Evolutionary conservation across 2,113 vertebrate genomes (phyloP).

Genomic region (Phalacrocorax brasilianus): DNA sequence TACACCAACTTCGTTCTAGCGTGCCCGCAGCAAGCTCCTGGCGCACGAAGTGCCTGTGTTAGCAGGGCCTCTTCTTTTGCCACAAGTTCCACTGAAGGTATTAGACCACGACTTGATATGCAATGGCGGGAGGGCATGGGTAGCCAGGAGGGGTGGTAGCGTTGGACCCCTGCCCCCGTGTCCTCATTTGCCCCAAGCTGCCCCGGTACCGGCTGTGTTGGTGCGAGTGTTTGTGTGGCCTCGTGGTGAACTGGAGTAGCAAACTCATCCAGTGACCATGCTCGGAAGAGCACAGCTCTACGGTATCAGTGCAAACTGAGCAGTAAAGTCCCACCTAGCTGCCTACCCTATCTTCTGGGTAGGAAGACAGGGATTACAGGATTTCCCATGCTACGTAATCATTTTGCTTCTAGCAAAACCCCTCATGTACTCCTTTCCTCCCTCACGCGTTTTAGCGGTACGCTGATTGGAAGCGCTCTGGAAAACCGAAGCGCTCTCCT

Average conservation of each 20-base stretch:
- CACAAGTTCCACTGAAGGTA: accelerated
- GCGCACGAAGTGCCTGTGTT: background rate
- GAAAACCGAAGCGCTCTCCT: background rate
- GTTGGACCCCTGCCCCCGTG: background rate
- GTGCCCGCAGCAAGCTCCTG: background rate
- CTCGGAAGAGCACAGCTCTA: background rate
- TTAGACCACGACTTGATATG: background rate
- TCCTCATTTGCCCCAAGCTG: background rate
- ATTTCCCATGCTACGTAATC: background rate
- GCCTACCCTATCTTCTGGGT: background rate
- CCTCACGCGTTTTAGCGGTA: background rate
- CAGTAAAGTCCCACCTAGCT: background rate
- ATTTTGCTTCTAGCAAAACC: background rate
- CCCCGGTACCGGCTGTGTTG: background rate
- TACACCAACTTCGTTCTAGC: accelerated
- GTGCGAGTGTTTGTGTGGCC: background rate
- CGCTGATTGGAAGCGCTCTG: background rate
- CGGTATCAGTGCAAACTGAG: background rate
- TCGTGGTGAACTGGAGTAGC: accelerated
- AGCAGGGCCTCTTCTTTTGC: background rate
- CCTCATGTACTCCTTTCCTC: background rate
- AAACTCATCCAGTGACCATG: background rate
- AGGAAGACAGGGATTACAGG: background rate
- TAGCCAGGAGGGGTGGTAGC: background rate
- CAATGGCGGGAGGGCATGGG: accelerated